Base-by-base conservation (phyloP, 2,113 vertebrate genomes). In the Noturus placidus region DNA sequence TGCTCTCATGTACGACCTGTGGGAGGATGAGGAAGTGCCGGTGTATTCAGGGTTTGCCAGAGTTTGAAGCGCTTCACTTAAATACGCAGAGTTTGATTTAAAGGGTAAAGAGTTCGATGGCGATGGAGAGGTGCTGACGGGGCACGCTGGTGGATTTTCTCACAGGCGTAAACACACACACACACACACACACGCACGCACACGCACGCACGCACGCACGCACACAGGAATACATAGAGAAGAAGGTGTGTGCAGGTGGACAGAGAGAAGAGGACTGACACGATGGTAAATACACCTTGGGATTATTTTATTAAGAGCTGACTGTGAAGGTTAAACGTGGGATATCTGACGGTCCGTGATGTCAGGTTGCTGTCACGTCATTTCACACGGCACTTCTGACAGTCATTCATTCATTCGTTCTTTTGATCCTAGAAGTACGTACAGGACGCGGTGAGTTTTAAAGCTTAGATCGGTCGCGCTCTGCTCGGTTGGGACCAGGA, bases 21-120 rank as follows among this genome's bases (percentile, higher is more conserved):
- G 89, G 89, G 88, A 90, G 91, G 76, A 91, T 93, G 89, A 95
- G 95, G 95, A 96, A 96, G 94, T 95, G 88, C 70, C 81, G 0
- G 65, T 87, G 90, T 76, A 90, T 89, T 88, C 70, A n/a, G 65
- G 89, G 88, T 89, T 89, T 84, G 88, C 91, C 19, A 80, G 33
- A 89, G 88, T 86, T 89, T 84, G 84, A 78, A 79, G 77, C 70
- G 67, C 86, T 69, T 89, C 63, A 52, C 52, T 87, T 65, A 88
- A 91, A 89, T 84, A 74, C 13, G 38, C 83, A 82, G 83, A 59
- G 82, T 67, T 67, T 83, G 61, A 7, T 83, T 83, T 83, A 46
- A 67, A 63, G 57, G 11, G 80, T 82, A 38, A 63, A 83, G 82
- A 2, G 15, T 83, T 61, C 30, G 30, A 70, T 13, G 82, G 77